Conservation (phyloP, 2,797 vertebrate species). For the Pristis pectinata region DNA sequence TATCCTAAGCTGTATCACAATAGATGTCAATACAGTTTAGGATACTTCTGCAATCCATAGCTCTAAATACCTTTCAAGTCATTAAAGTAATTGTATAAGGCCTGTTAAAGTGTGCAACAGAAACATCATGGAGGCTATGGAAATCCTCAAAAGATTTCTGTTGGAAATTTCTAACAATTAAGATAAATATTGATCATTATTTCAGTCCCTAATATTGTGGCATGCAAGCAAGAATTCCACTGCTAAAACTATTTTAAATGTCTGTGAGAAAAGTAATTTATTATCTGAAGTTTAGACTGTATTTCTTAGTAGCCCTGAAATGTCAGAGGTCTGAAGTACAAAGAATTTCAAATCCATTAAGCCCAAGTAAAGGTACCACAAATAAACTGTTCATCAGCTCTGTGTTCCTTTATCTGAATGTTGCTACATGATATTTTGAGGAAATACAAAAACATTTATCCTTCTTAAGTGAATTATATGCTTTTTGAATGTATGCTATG, state of each 20-base stretch:
- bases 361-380: background rate
- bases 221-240: background rate
- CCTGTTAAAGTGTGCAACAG: background rate
- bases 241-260: background rate
- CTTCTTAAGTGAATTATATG: background rate
- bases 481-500: background rate
- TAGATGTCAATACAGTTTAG: background rate
- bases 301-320: background rate
- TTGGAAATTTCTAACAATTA: background rate
- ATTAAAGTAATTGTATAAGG: background rate
- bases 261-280: no score
- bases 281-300: background rate
- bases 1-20: background rate
- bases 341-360: background rate
- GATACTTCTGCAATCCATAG: background rate
- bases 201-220: background rate
- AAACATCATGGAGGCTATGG: background rate
- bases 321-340: background rate
- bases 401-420: background rate
- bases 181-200: background rate
- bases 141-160: background rate
- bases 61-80: slow-evolving; percentile 14
- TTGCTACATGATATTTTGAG: background rate
- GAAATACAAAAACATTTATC: no score
- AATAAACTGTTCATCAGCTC: background rate